phyloP scores from a whole-genome alignment of 2,113 vertebrate genomes.

The Arizona elegans region DNA sequence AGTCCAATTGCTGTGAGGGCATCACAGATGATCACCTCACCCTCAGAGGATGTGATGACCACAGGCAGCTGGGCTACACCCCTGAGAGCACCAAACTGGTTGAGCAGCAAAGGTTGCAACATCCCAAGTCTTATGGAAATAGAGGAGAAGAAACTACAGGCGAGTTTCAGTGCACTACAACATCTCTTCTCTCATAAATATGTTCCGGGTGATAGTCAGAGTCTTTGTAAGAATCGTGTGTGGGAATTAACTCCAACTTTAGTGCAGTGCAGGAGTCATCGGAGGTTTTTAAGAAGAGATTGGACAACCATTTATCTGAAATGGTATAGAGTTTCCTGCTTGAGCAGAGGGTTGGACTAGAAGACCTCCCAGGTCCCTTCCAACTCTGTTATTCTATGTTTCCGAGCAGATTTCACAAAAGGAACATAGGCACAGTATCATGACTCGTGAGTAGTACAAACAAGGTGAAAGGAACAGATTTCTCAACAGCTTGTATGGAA shows the following conservation, averaged over 20 bases:
- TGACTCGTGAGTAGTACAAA: background rate
- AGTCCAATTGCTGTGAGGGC: background rate
- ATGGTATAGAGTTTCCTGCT: background rate
- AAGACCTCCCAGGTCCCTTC: background rate
- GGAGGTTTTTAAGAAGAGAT: background rate
- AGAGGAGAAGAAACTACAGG: background rate
- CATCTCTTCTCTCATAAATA: background rate
- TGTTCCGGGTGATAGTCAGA: background rate
- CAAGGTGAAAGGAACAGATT: background rate
- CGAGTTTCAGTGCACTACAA: background rate
- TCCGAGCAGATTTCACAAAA: background rate
- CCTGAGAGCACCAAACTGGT: conserved; percentile 51
- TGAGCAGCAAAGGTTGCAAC: background rate
- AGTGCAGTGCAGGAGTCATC: background rate
- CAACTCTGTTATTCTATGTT: background rate
- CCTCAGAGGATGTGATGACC: conserved; percentile 16
- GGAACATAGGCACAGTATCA: background rate
- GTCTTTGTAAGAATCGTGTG: background rate
- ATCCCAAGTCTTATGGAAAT: background rate
- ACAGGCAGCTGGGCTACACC: background rate
- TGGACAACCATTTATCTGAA: background rate
- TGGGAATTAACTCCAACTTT: background rate
- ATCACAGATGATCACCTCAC: conserved; percentile 3
- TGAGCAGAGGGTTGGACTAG: background rate
- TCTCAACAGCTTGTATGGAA: background rate